These are phyloP conservation scores for Caenorhabditis parvicauda DNA, from an alignment of 2,888 invertebrate species.

Conservation along the genomic window DNA sequence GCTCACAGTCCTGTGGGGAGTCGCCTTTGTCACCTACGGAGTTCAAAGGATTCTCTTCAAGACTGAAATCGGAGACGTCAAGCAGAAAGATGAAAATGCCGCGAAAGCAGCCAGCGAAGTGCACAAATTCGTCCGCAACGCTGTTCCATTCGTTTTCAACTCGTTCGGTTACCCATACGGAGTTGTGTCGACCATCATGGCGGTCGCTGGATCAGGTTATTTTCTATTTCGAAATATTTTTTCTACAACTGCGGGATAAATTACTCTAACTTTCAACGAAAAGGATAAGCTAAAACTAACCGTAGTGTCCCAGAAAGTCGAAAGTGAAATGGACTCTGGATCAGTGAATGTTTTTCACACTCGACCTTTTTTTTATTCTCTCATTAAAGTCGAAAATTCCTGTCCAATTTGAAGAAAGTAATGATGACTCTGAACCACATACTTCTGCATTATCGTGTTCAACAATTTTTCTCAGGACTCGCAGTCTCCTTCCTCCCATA, in stretches of 20 bases:
- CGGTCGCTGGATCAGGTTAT: conserved; percentile 40
- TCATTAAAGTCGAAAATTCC: no score
- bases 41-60: conserved; percentile 37
- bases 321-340: no score
- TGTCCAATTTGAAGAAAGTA: neutral
- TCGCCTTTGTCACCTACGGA: conserved; percentile 68
- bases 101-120: conserved; percentile 36
- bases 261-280: no score
- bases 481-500: conserved; percentile 79
- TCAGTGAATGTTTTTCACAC: neutral
- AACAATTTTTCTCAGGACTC: conserved; percentile 64
- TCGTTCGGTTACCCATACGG: conserved; percentile 87
- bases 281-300: no score
- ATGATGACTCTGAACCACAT: neutral
- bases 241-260: no score
- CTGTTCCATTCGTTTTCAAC: conserved; percentile 75
- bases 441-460: conserved; percentile 11
- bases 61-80: conserved; percentile 30
- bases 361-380: neutral
- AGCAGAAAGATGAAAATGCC: conserved; percentile 25
- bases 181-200: conserved; percentile 68
- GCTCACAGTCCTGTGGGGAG: conserved; percentile 76
- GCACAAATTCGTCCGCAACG: conserved; percentile 46
- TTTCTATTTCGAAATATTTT: neutral
- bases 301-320: no score